Base-by-base conservation (phyloP, 2,888 invertebrate genomes). In the Brachycybe producta region DNA sequence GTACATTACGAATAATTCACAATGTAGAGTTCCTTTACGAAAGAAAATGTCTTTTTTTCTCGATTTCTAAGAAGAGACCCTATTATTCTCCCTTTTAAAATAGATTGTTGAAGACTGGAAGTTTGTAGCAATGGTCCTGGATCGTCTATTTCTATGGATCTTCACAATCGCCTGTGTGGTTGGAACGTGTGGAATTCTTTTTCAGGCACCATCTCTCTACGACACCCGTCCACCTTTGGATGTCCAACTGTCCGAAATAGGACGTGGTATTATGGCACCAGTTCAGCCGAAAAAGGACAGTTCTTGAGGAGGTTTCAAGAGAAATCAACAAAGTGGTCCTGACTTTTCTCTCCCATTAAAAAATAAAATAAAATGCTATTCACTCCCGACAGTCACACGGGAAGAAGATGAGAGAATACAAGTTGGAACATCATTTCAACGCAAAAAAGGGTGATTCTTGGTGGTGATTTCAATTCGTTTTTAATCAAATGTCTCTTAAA, bases 151-250 rank as follows among this genome's bases (percentile, higher is more conserved):
- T 60, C 62, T 74, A 23, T 70, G 70, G 62, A 70, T 73, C 49
- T 73, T 73, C 58, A 68, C 71, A 24, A 63, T 69, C 8, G 69
- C 71, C 24, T 70, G 69, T 51, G 62, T 72, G 27, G 64, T 70
- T 23, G 73, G 73, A 27, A 72, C 72, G 7, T 59, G 59, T 49
- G 62, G 63, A 19, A 66, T 65, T 36, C 60, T 64, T 30, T 55
- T 62, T 5, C 60, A 61, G 48, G 63, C 63, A 2, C 63, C 63
- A 11, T 60, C 63, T 5, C 55, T 64, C 11, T 62, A 63, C 53
- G 90, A 91, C 71, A 84, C 85, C 65, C 79, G 88, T 60, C 77
- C 81, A 61, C 85, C 88, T 56, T 85, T 88, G 66, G 85, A 87
- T 71, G 80, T 86, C 62, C 80, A 81, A 64, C 76, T 87, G 58